Conservation (phyloP, 2,888 invertebrate species). For the Drosophila emarginata region DNA sequence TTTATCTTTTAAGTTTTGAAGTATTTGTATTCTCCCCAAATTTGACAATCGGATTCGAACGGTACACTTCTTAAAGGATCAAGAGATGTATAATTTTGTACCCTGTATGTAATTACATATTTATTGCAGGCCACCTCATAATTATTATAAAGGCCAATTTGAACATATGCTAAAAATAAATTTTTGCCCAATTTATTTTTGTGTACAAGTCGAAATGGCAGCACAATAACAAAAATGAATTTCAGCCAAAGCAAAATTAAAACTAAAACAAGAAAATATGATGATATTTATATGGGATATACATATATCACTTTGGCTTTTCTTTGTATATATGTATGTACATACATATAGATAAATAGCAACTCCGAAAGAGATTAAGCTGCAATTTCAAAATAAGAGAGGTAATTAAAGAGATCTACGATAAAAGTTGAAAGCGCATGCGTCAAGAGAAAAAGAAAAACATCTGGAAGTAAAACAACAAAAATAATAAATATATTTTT, state of each 20-base stretch:
- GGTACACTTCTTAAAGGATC: too few relatives aligned
- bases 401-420: neutral
- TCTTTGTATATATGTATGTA: too few relatives aligned
- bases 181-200: slow-evolving; percentile 25
- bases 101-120: neutral
- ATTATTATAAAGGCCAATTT: slow-evolving; percentile 14
- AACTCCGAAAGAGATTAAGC: neutral
- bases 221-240: neutral
- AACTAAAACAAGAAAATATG: neutral
- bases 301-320: too few relatives aligned
- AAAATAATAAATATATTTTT: too few relatives aligned
- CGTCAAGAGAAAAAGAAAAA: neutral
- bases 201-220: neutral
- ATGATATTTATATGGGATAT: neutral
- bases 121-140: slow-evolving; percentile 2
- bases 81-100: neutral
- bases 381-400: neutral
- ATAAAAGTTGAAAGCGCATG: neutral
- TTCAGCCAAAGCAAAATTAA: neutral
- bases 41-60: too few relatives aligned
- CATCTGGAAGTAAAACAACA: too few relatives aligned
- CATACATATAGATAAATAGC: too few relatives aligned
- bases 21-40: too few relatives aligned
- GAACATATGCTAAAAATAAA: slow-evolving; percentile 30
- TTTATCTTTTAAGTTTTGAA: neutral